Conservation (phyloP, 2,888 invertebrate genomes). For the Agrotis segetum region DNA sequence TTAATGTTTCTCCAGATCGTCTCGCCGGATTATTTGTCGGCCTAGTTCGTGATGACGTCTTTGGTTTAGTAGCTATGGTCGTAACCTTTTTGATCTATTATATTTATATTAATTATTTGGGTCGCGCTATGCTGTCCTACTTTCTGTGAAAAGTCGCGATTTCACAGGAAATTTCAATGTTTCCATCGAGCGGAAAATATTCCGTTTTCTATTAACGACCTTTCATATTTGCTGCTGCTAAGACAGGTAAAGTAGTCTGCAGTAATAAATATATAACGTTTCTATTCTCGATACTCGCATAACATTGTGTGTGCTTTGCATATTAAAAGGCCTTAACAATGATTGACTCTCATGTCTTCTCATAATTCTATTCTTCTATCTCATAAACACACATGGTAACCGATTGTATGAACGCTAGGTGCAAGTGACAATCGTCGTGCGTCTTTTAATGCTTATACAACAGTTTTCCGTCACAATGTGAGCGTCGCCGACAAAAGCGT, state of each 20-base stretch:
- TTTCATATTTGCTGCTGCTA: conserved; percentile 18
- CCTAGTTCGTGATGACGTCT: conserved; percentile 68
- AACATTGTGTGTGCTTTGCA: conserved; percentile 16
- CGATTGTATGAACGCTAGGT: conserved; percentile 13
- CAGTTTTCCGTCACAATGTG: conserved; percentile 47
- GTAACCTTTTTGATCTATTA: conserved; percentile 69
- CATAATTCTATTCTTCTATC: conserved; percentile 6
- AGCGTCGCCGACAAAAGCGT: conserved; percentile 60
- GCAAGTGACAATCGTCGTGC: conserved; percentile 19
- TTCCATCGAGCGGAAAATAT: conserved; percentile 35
- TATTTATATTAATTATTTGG: conserved; percentile 67
- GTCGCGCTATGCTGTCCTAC: conserved; percentile 55
- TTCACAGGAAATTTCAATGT: conserved; percentile 57
- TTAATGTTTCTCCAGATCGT: conserved; percentile 72
- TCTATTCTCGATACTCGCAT: conserved; percentile 12
- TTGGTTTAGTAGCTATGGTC: conserved; percentile 53
- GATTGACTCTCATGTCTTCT: conserved; percentile 17
- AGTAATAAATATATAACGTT: conserved; percentile 11
- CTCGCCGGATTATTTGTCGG: conserved; percentile 69
- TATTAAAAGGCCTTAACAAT: conserved; percentile 23
- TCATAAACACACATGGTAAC: conserved; percentile 28
- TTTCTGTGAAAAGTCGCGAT: conserved; percentile 53
- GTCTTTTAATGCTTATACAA: conserved; percentile 46
- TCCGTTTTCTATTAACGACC: conserved; percentile 23
- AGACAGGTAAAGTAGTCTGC: not conserved